These are phyloP conservation scores for Hymenochirus boettgeri DNA, from an alignment of 2,113 vertebrate species.

Conservation along the genomic window DNA sequence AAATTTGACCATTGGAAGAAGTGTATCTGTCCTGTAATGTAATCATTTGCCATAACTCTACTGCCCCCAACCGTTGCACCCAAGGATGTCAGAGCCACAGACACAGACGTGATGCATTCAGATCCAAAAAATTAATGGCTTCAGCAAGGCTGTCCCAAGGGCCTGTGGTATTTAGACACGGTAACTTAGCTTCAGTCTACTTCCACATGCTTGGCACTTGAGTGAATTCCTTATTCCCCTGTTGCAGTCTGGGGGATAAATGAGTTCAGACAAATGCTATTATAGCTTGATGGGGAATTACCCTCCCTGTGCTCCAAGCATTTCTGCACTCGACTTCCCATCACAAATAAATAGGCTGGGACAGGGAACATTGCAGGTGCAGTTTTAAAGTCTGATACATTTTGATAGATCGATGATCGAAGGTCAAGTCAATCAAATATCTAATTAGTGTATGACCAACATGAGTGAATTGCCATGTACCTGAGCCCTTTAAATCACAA, in stretches of 20 bases:
- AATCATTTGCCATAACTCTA: conserved; percentile 19
- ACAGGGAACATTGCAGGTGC: too few species aligned
- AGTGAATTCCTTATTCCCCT: not conserved
- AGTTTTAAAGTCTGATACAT: too few species aligned
- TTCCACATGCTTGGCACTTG: too few species aligned
- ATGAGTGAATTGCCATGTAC: too few species aligned
- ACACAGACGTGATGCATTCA: not conserved
- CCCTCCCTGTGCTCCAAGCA: too few species aligned
- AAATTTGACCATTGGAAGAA: conserved; percentile 21
- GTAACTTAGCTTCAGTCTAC: not conserved
- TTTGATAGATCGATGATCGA: too few species aligned
- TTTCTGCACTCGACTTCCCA: too few species aligned
- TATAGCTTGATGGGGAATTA: too few species aligned
- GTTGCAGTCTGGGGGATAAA: not conserved
- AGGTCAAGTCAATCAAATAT: too few species aligned
- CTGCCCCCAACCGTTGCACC: conserved; percentile 24
- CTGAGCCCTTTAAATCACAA: too few species aligned
- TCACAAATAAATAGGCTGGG: too few species aligned
- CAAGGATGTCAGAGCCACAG: conserved; percentile 12
- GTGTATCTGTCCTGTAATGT: conserved; percentile 36
- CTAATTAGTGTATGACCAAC: too few species aligned
- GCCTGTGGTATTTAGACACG: conserved; percentile 18
- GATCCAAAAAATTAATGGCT: not conserved
- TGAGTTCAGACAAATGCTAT: not conserved
- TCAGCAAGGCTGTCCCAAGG: conserved; percentile 23